phyloP scores from a whole-genome alignment of 2,888 invertebrate species.

The Liodrosophila aerea region DNA sequence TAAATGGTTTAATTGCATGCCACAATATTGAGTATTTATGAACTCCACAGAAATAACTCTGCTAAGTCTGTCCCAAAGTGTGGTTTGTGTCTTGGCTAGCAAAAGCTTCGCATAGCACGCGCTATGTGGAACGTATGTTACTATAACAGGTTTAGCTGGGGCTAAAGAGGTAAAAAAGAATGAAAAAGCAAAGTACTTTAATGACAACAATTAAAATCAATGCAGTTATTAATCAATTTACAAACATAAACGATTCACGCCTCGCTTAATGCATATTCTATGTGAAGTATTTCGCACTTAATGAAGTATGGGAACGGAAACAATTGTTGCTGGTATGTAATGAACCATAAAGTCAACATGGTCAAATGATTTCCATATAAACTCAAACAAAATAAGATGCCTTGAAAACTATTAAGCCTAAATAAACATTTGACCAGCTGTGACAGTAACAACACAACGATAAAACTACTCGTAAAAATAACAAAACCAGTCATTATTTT shows the following conservation, averaged over 20 bases:
- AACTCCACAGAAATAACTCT: neutral
- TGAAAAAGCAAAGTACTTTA: neutral
- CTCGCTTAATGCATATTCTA: too few relatives aligned
- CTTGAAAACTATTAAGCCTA: conserved; percentile 5
- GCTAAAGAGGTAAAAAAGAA: neutral
- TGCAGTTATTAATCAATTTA: conserved; percentile 14
- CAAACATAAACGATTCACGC: neutral
- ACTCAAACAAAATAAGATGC: conserved; percentile 22
- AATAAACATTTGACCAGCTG: conserved; percentile 19
- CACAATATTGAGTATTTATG: too few relatives aligned
- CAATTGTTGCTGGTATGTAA: conserved; percentile 28
- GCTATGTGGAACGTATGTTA: conserved; percentile 35
- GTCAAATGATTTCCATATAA: conserved; percentile 26
- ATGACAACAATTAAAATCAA: neutral
- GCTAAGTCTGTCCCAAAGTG: conserved; percentile 38
- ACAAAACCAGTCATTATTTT: neutral
- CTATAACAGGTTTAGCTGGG: conserved; percentile 13
- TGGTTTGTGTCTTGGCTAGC: conserved; percentile 36
- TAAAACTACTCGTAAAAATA: too few relatives aligned
- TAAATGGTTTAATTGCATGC: too few relatives aligned
- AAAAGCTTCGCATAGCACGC: conserved; percentile 27
- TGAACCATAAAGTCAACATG: conserved; percentile 43
- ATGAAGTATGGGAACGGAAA: too few relatives aligned
- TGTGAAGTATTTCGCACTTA: too few relatives aligned
- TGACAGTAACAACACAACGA: conserved; percentile 9